Conservation (phyloP, 2,888 invertebrate genomes). For the Cheilosia pagana region DNA sequence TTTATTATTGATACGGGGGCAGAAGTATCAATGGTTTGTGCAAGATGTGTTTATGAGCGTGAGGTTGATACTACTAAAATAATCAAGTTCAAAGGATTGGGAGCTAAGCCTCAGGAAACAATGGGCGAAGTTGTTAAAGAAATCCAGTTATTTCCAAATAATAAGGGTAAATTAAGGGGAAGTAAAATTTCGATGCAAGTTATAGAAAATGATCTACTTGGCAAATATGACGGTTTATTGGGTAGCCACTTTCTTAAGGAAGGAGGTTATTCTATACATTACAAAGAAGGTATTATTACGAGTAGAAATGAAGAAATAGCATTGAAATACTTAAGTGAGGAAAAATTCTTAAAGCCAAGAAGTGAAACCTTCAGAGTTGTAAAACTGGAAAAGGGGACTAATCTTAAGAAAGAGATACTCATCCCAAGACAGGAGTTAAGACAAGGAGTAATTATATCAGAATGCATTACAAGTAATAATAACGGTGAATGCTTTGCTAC, state of each 20-base stretch:
- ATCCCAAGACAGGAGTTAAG: slow-evolving; percentile 4
- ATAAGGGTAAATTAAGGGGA: slow-evolving; percentile 7
- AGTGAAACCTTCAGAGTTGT: slow-evolving; percentile 8
- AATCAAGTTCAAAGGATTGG: slow-evolving; percentile 35
- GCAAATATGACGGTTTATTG: slow-evolving; percentile 20
- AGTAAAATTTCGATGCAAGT: slow-evolving; percentile 17
- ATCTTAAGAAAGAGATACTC: slow-evolving; percentile 4
- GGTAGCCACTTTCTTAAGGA: slow-evolving; percentile 34
- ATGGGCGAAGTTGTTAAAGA: slow-evolving; percentile 33
- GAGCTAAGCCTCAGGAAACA: slow-evolving; percentile 24
- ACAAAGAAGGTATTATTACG: slow-evolving; percentile 27
- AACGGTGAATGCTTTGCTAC: slow-evolving; percentile 11
- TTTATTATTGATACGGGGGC: slow-evolving; percentile 30
- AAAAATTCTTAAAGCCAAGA: slow-evolving; percentile 11
- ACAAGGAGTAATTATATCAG: slow-evolving; percentile 10
- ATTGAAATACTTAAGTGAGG: slow-evolving; percentile 25
- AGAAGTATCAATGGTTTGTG: slow-evolving; percentile 16
- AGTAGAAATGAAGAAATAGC: slow-evolving; percentile 24
- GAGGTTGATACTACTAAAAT: slow-evolving; percentile 15
- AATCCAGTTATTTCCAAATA: slow-evolving; percentile 26
- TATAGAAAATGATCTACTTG: slow-evolving; percentile 25
- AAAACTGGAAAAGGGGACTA: background rate
- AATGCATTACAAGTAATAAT: slow-evolving; percentile 20
- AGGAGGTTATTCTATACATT: slow-evolving; percentile 42
- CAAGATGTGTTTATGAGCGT: slow-evolving; percentile 20